phyloP scores from a whole-genome alignment of 1,140 invertebrate genomes.

The Colletes gigas region DNA sequence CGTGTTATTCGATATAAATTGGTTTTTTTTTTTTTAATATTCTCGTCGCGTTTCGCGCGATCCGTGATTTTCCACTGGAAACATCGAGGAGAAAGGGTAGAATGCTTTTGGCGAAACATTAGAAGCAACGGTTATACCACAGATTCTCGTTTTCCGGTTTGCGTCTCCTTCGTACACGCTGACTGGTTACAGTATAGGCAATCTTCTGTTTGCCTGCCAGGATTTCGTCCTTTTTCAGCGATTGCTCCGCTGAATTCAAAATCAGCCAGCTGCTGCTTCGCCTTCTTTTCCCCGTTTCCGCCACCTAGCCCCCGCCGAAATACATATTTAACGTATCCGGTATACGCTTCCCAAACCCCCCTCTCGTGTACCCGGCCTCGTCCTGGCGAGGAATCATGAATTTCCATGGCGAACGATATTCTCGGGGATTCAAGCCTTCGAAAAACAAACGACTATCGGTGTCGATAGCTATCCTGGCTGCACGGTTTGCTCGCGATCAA shows the following conservation, averaged over 20 bases:
- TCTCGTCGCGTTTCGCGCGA: background rate
- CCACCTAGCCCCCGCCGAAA: slow-evolving; percentile 7
- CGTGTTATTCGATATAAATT: slow-evolving; percentile 13
- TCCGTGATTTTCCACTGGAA: background rate
- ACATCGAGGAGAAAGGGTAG: background rate
- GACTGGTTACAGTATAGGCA: slow-evolving; percentile 48
- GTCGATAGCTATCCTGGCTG: background rate
- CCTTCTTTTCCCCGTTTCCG: background rate
- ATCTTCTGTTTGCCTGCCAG: slow-evolving; percentile 62
- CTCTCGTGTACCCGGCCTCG: background rate
- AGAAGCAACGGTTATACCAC: slow-evolving; percentile 22
- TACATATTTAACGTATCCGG: slow-evolving; percentile 61
- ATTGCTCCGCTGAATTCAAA: slow-evolving; percentile 64
- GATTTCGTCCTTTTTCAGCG: slow-evolving; percentile 60
- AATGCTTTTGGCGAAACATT: slow-evolving; percentile 4
- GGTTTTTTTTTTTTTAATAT: background rate
- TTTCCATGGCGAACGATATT: background rate
- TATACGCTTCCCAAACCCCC: slow-evolving; percentile 3
- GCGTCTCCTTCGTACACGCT: slow-evolving; percentile 27
- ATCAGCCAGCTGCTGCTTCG: slow-evolving; percentile 37
- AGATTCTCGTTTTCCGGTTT: slow-evolving; percentile 31
- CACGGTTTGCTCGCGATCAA: background rate
- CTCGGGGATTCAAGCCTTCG: background rate
- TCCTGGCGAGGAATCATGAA: slow-evolving; percentile 1
- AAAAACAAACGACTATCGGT: slow-evolving; percentile 13